phyloP scores from a whole-genome alignment of 2,888 invertebrate genomes.

The Lacanobia oleracea region DNA sequence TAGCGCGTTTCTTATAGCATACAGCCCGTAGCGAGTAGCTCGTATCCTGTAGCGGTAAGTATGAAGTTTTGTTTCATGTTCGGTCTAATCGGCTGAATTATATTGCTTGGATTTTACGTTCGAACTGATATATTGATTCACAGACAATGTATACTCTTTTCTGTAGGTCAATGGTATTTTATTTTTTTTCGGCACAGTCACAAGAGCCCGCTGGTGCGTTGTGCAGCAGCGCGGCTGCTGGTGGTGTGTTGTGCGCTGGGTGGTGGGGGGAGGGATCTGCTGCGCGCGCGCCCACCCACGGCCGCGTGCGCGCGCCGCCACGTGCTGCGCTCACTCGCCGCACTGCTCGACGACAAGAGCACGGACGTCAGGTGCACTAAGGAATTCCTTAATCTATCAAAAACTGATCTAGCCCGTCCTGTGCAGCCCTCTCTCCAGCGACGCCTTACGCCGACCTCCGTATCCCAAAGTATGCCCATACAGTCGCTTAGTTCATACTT shows the following conservation, averaged over 20 bases:
- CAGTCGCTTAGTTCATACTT: no score
- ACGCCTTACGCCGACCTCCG: no score
- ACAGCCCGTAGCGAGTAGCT: background rate
- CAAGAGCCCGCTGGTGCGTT: conserved; percentile 93
- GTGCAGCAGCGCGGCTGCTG: conserved; percentile 92
- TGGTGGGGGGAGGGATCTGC: conserved; percentile 91
- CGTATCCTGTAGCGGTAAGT: background rate
- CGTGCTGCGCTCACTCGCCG: conserved; percentile 85
- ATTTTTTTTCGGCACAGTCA: conserved; percentile 79
- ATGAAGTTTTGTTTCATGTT: no score
- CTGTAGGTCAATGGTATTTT: background rate
- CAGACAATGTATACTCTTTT: background rate
- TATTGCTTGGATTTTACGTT: background rate
- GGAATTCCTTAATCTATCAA: no score
- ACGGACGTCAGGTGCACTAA: conserved; percentile 85
- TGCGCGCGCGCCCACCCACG: conserved; percentile 85
- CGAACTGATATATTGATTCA: background rate
- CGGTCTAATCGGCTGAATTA: background rate
- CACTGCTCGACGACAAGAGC: conserved; percentile 89
- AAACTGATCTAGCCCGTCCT: no score
- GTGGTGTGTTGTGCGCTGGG: conserved; percentile 92
- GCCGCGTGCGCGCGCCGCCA: conserved; percentile 86
- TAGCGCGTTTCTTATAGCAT: conserved; percentile 8
- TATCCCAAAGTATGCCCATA: no score
- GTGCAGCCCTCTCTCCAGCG: no score